These are phyloP conservation scores for mouse (Mus musculus) DNA, from an alignment of 2,113 vertebrate genomes.

Conservation along the genomic window GRCm39 chr2:122180501-122181000, in stretches of 20 bases:
- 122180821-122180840: background rate
- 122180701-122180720: background rate
- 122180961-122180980: background rate
- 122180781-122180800: background rate
- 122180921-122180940: background rate
- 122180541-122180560: background rate
- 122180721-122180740: background rate
- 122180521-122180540: background rate
- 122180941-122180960: background rate
- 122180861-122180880: background rate
- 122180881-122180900: background rate
- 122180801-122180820: background rate
- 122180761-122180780: background rate
- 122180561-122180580: background rate
- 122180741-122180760: background rate
- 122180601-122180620: background rate
- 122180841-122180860: background rate
- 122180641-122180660: background rate
- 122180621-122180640: background rate
- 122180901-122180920: background rate
- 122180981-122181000: background rate
- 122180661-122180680: too few species aligned
- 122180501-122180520: background rate
- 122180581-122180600: background rate
- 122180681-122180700: too few species aligned